Percentiles rank a stretch among this genome's conserved stretches.
Conservation (phyloP, 2,888 invertebrate species). For the Netelia melanura region DNA sequence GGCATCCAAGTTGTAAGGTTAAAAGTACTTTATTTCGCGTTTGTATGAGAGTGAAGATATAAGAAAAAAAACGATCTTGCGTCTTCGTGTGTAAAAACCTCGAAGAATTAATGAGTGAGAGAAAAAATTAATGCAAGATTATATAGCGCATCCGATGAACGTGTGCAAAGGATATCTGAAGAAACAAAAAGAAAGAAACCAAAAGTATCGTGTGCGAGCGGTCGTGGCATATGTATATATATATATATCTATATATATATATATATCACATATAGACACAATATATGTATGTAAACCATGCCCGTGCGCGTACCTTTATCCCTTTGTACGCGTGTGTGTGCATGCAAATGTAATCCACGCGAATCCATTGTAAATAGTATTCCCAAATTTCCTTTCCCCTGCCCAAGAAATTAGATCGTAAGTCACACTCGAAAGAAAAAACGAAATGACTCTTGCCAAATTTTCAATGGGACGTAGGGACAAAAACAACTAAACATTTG, state of each 20-base stretch:
- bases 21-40: constrained; percentile 61
- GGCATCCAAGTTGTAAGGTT: constrained; percentile 30
- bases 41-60: constrained; percentile 40
- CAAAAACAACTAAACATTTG: constrained; percentile 79
- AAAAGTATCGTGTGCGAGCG: constrained; percentile 63
- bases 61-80: constrained; percentile 22
- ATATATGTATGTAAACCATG: constrained; percentile 46
- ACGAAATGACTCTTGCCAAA: constrained; percentile 82
- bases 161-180: constrained; percentile 3
- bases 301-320: constrained; percentile 39
- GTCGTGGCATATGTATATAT: constrained; percentile 63
- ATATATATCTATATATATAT: constrained; percentile 55
- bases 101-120: constrained; percentile 11
- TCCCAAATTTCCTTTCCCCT: constrained; percentile 54
- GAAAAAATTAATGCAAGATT: background rate
- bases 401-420: constrained; percentile 73
- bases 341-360: constrained; percentile 76
- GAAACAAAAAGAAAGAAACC: constrained; percentile 8
- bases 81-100: constrained; percentile 21
- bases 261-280: constrained; percentile 38
- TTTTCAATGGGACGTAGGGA: constrained; percentile 81
- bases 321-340: constrained; percentile 71
- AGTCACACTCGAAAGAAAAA: constrained; percentile 76
- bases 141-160: background rate
- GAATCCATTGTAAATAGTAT: constrained; percentile 80